Evolutionary conservation across 2,888 invertebrate genomes (phyloP).

Genomic region (Eilema griseolum): DNA sequence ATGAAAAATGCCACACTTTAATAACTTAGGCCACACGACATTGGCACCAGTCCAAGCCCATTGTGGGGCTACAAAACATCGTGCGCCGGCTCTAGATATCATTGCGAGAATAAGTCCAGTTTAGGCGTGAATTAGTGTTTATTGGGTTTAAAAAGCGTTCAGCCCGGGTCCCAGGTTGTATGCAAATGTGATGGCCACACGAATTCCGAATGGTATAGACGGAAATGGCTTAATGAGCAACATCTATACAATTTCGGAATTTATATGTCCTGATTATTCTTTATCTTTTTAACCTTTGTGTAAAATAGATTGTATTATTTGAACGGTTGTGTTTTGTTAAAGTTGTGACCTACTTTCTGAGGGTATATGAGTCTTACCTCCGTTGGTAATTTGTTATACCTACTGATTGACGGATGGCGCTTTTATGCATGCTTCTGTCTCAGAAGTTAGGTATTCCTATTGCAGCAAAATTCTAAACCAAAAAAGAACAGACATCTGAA

Average conservation of each 20-base stretch:
- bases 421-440: not conserved
- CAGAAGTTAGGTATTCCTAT: not conserved
- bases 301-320: constrained; percentile 17
- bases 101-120: constrained; percentile 64
- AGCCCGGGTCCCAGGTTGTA: constrained; percentile 33
- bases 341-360: constrained; percentile 13
- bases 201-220: constrained; percentile 19
- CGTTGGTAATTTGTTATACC: not conserved
- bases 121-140: constrained; percentile 65
- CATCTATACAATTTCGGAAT: constrained; percentile 18
- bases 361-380: not conserved
- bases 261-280: constrained; percentile 10
- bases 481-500: too few species aligned
- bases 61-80: constrained; percentile 65
- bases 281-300: constrained; percentile 12
- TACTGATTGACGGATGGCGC: not conserved
- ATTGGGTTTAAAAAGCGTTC: constrained; percentile 60
- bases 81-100: constrained; percentile 65
- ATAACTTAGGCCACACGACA: constrained; percentile 53
- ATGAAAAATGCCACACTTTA: constrained; percentile 46
- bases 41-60: constrained; percentile 65
- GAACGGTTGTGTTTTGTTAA: constrained; percentile 9
- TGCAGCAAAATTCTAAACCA: not conserved
- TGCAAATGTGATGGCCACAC: constrained; percentile 38
- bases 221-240: constrained; percentile 23